Evolutionary conservation across 2,888 invertebrate species (phyloP), one percentile per base, ranked within the genome.

Genomic region (Pterobdella sp.): DNA sequence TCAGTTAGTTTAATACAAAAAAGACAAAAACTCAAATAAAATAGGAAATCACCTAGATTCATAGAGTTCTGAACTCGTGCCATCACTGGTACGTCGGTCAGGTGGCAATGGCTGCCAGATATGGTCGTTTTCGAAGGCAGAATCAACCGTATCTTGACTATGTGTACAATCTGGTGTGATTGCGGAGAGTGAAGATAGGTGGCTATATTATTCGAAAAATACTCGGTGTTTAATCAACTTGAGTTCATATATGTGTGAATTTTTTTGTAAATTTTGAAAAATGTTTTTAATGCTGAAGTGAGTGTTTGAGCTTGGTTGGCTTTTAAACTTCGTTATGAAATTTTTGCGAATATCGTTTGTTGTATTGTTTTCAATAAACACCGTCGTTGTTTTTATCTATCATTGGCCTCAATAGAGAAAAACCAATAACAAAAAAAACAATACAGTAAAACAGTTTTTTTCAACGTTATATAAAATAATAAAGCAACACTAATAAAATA

Each of bases 111-210:
- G 14, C 26, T 56, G 60, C 70, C 70, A 70, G 14, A 63, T 26
- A 14, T 52, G 1, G 10, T 71, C 71, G 31, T 35, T 71, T 26
- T 52, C 63, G 35, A 71, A 71, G 18, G 63, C 71, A 31, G 71
- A 71, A 26, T 71, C 71, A n/a, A 26, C 63, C n/a, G 60, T 36
- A 32, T 71, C 71, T 34, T 42, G 31, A 32, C 56, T 34, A 26
- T 31, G 22, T n/a, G 60, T 56, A 26, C 60, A 56, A 26, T 56
- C 60, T 56, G 60, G 3, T 4, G 60, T 7, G 60, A 18, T 42
- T 18, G 42, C 7, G 18, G 18, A 14, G 42, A 18, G 42, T 14
- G 42, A 18, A 18, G 42, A 18, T 42, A 18, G 18, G 42, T n/a
- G 42, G 42, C 18, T 7, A 18, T 42, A 18, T 7, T 42, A 42